These are phyloP conservation scores for Champsocephalus esox DNA, from an alignment of 2,797 vertebrate genomes.

Conservation along the genomic window DNA sequence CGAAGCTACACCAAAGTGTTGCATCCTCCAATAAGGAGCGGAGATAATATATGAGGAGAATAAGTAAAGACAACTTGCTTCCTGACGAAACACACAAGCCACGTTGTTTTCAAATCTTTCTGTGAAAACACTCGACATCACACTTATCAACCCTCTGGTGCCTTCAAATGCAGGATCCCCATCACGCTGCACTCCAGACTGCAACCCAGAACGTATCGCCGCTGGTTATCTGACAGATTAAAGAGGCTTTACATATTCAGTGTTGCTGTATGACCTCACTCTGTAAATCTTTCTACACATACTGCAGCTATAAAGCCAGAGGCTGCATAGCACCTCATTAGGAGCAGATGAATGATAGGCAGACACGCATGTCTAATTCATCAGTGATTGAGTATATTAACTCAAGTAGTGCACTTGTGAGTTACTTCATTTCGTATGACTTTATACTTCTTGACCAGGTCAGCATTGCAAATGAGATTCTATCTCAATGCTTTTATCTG, in stretches of 20 bases:
- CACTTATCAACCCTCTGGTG: neutral
- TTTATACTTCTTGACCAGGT: neutral
- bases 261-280: constrained; percentile 8
- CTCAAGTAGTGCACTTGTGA: neutral
- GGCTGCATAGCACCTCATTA: neutral
- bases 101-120: neutral
- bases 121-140: neutral
- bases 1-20: constrained; percentile 55
- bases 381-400: neutral
- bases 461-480: too few relatives aligned
- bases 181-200: neutral
- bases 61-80: neutral
- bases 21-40: constrained; percentile 22
- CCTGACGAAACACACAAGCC: neutral
- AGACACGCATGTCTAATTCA: neutral
- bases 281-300: neutral
- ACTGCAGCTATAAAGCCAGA: neutral
- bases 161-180: neutral
- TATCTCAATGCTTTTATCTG: too few relatives aligned
- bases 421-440: neutral
- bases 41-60: constrained; percentile 5
- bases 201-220: neutral
- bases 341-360: neutral
- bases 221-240: constrained; percentile 22
- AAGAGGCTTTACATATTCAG: constrained; percentile 25